These are phyloP conservation scores for Eilema sororculum DNA, from an alignment of 2,888 invertebrate genomes.

Conservation along the genomic window DNA sequence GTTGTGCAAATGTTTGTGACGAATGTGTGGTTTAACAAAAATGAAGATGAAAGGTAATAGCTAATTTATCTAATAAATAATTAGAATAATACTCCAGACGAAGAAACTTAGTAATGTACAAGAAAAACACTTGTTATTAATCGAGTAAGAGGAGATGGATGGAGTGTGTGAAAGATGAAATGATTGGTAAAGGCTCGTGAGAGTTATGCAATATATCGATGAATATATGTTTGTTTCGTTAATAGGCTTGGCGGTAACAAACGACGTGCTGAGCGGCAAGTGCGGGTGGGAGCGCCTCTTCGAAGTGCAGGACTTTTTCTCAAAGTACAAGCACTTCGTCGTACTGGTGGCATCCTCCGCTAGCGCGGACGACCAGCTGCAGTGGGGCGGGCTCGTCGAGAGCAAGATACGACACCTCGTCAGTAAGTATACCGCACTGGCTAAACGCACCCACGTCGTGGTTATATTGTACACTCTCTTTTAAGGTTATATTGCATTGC, in stretches of 20 bases:
- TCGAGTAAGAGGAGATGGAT: too few species aligned
- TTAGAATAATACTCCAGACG: too few species aligned
- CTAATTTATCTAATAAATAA: too few species aligned
- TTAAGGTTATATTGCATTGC: not conserved
- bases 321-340: conserved; percentile 97
- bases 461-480: too few species aligned
- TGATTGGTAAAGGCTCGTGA: too few species aligned
- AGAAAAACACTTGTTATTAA: too few species aligned
- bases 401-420: conserved; percentile 98
- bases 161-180: too few species aligned
- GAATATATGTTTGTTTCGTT: not conserved
- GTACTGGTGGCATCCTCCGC: conserved; percentile 94
- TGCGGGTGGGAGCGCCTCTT: conserved; percentile 96
- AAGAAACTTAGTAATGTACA: too few species aligned
- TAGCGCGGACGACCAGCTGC: conserved; percentile 94
- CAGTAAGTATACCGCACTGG: conserved; percentile 78
- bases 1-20: too few species aligned
- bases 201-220: too few species aligned
- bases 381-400: conserved; percentile 98
- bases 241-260: conserved; percentile 89
- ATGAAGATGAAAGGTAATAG: too few species aligned
- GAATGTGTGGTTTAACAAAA: too few species aligned
- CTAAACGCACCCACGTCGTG: conserved; percentile 17
- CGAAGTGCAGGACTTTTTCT: conserved; percentile 95
- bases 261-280: conserved; percentile 95